Base-by-base conservation (phyloP, 1,140 invertebrate genomes). In the Ectropis grisescens region DNA sequence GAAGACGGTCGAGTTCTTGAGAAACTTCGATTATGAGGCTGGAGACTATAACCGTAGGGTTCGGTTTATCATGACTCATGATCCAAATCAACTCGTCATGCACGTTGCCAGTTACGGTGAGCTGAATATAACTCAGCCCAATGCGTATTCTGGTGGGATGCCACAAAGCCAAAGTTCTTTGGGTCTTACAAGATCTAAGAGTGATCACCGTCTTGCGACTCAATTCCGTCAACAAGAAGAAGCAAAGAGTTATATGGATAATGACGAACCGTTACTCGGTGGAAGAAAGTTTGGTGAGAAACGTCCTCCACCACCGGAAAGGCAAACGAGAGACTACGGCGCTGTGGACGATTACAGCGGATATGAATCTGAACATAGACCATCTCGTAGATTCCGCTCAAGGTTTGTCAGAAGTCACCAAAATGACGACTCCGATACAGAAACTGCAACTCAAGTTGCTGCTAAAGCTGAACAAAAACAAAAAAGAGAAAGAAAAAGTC, bases 21-120 rank as follows among this genome's bases (percentile, higher is more conserved):
- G 95, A 47, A 96, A 95, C 79, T 96, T 96, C 57, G 95, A 96
- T 65, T 93, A 95, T 57, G 95, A 97, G 78, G 91, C 91, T 16
- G 88, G 91, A 15, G 95, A 97, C 79, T 97, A 95, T 61, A 90
- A 86, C 41, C 85, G 94, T 33, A 88, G 92, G 44, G 90, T 96
- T 13, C 85, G 93, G 38, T 94, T 97, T 74, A 85, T 92, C 11
- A 90, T 94, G 84, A 89, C 91, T 1, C 92, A 95, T 51, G 94
- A 97, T 79, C 91, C 94, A 3, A 96, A 97, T 67, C 91, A 93
- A 67, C 78, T 96, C 47, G 91, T 94, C 1, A 84, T 93, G 46
- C 93, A 93, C 58, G 86, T 96, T 26, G 90, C 89, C 22, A 91
- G 90, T 30, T 94, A 94, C 47, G 95, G 94, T 8, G 95, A 97